Percentiles rank a stretch among this genome's conserved stretches.
Conservation (phyloP, 2,888 invertebrate species). For the Salpingus planirostris region DNA sequence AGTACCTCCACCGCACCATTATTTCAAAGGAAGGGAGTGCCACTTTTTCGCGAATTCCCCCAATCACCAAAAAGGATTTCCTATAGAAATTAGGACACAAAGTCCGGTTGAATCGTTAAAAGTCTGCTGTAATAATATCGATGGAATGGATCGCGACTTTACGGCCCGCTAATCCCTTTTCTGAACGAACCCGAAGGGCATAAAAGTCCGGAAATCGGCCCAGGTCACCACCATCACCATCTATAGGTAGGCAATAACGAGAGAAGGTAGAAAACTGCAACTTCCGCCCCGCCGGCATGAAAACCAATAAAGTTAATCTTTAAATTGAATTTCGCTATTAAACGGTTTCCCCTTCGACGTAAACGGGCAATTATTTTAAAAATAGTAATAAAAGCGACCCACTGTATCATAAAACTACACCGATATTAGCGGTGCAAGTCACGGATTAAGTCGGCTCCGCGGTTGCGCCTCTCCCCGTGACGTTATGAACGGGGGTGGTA, state of each 20-base stretch:
- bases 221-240: too few species aligned
- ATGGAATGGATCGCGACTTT: too few species aligned
- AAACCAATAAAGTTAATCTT: slow-evolving; percentile 11
- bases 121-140: too few species aligned
- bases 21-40: too few species aligned
- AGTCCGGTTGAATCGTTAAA: too few species aligned
- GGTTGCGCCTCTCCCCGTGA: slow-evolving; percentile 2
- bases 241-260: too few species aligned
- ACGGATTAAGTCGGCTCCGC: slow-evolving; percentile 14
- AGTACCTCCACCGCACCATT: slow-evolving; percentile 4
- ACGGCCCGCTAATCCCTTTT: too few species aligned
- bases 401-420: slow-evolving; percentile 14
- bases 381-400: slow-evolving; percentile 15
- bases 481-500: slow-evolving; percentile 15
- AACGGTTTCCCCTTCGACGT: slow-evolving; percentile 8
- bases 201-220: too few species aligned
- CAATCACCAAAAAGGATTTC: too few species aligned
- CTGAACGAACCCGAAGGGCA: too few species aligned
- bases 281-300: slow-evolving; percentile 4
- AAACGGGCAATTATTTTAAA: slow-evolving; percentile 15
- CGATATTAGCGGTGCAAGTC: slow-evolving; percentile 18
- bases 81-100: too few species aligned
- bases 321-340: slow-evolving; percentile 14
- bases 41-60: too few species aligned
- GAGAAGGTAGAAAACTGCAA: slow-evolving; percentile 8